Percentiles rank a stretch among this genome's conserved stretches.
These are phyloP conservation scores for Macrotrachela quadricornifera DNA, from an alignment of 1,140 invertebrate species.

Conservation along the genomic window DNA sequence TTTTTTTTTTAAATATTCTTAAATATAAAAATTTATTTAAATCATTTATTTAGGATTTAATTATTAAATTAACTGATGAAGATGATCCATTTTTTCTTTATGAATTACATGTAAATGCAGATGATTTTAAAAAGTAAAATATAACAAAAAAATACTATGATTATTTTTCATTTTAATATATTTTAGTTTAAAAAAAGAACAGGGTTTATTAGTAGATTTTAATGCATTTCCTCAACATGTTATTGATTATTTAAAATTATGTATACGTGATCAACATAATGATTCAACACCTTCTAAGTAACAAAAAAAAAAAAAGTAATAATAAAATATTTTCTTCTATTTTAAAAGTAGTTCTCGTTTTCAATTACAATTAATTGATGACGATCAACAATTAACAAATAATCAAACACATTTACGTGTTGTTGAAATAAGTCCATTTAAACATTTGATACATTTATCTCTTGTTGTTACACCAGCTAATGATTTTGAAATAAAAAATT, in stretches of 20 bases:
- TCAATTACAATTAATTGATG: slow-evolving; percentile 18
- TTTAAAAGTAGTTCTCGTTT: not conserved
- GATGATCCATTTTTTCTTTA: slow-evolving; percentile 50
- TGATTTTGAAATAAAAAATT: slow-evolving; percentile 47
- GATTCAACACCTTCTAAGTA: slow-evolving; percentile 25
- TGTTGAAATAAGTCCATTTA: slow-evolving; percentile 57
- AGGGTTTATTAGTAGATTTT: slow-evolving; percentile 54
- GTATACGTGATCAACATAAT: slow-evolving; percentile 30
- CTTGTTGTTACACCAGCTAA: slow-evolving; percentile 44
- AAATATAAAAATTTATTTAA: not conserved
- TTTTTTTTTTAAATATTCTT: too few relatives aligned
- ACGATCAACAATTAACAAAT: slow-evolving; percentile 13
- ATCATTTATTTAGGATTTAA: slow-evolving; percentile 16
- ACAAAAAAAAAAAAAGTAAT: slow-evolving; percentile 12
- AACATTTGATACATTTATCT: slow-evolving; percentile 49
- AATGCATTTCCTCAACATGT: slow-evolving; percentile 52
- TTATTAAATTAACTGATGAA: slow-evolving; percentile 41
- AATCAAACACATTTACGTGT: slow-evolving; percentile 38
- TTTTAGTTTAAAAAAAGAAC: slow-evolving; percentile 45
- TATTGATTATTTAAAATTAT: slow-evolving; percentile 46
- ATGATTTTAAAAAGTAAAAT: slow-evolving; percentile 42
- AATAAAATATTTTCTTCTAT: not conserved
- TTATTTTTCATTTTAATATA: not conserved
- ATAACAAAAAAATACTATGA: not conserved
- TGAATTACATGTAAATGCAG: slow-evolving; percentile 42